Conservation (phyloP, 2,888 invertebrate species). For the Onthophagus sagittarius region DNA sequence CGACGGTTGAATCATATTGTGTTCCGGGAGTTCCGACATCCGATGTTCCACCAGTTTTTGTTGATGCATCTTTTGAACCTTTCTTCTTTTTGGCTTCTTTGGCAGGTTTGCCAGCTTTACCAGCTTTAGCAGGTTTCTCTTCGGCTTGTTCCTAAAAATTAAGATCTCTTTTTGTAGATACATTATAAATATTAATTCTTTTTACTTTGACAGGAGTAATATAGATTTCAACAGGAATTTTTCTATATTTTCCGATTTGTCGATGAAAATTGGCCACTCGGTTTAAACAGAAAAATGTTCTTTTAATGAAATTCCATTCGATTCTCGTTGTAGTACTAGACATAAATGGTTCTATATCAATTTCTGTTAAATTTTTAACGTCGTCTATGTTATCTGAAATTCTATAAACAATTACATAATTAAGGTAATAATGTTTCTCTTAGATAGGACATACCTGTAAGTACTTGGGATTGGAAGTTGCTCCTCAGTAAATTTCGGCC, state of each 20-base stretch:
- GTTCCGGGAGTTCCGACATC: slow-evolving; percentile 15
- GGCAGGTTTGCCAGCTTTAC: no score
- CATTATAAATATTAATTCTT: no score
- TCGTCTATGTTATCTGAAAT: slow-evolving; percentile 29
- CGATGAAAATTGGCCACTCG: slow-evolving; percentile 32
- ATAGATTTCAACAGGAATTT: slow-evolving; percentile 41
- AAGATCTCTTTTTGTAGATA: no score
- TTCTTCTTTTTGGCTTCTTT: slow-evolving; percentile 19
- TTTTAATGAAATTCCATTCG: slow-evolving; percentile 41
- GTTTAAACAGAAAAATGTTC: slow-evolving; percentile 35
- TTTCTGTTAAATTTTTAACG: slow-evolving; percentile 34
- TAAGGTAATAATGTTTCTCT: slow-evolving; percentile 6
- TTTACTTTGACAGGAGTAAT: slow-evolving; percentile 27
- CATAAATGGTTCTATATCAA: slow-evolving; percentile 30
- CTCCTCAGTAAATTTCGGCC: slow-evolving; percentile 35
- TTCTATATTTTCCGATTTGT: slow-evolving; percentile 35
- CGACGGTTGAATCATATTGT: slow-evolving; percentile 20
- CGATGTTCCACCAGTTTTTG: slow-evolving; percentile 13
- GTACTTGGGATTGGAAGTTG: slow-evolving; percentile 34
- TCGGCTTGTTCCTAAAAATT: background rate
- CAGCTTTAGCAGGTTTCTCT: no score
- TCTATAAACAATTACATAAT: slow-evolving; percentile 21
- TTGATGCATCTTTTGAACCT: slow-evolving; percentile 18
- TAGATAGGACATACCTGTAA: slow-evolving; percentile 28
- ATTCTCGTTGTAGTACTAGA: slow-evolving; percentile 33